These are phyloP conservation scores for Eupeodes luniger DNA, from an alignment of 2,888 invertebrate genomes.

Conservation along the genomic window DNA sequence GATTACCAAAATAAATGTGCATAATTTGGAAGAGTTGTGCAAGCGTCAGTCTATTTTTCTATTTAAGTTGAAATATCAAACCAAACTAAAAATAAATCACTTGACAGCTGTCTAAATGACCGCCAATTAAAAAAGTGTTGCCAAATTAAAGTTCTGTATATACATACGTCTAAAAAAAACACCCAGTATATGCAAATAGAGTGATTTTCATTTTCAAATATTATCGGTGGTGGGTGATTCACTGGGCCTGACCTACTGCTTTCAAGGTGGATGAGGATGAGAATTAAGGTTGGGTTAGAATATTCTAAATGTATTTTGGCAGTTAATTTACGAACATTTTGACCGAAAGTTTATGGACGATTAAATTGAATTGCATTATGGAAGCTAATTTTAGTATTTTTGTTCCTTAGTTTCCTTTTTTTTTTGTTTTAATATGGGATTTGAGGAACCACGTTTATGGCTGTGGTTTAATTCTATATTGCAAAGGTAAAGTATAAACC, in stretches of 20 bases:
- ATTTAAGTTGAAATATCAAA: no score
- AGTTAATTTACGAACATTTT: slow-evolving; percentile 64
- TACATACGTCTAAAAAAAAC: no score
- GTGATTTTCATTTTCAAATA: slow-evolving; percentile 25
- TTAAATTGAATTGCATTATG: slow-evolving; percentile 58
- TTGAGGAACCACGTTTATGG: not conserved
- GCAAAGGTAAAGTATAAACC: not conserved
- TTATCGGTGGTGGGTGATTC: not conserved
- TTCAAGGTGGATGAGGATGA: not conserved
- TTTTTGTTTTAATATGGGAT: slow-evolving; percentile 13
- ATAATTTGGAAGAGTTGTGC: no score
- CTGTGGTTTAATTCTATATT: slow-evolving; percentile 8
- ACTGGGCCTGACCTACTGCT: no score
- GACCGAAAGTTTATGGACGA: slow-evolving; percentile 56
- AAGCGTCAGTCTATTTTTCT: no score
- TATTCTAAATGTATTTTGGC: slow-evolving; percentile 61
- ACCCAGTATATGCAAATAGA: not conserved
- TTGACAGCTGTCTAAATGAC: no score
- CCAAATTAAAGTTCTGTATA: no score
- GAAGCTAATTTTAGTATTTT: slow-evolving; percentile 22
- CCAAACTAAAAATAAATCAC: no score
- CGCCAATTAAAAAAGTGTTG: no score
- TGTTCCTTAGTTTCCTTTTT: not conserved
- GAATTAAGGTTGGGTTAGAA: slow-evolving; percentile 1
- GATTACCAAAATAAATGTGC: no score